Evolutionary conservation across 2,797 vertebrate genomes (phyloP).

Genomic region (Leptoclinus maculatus): DNA sequence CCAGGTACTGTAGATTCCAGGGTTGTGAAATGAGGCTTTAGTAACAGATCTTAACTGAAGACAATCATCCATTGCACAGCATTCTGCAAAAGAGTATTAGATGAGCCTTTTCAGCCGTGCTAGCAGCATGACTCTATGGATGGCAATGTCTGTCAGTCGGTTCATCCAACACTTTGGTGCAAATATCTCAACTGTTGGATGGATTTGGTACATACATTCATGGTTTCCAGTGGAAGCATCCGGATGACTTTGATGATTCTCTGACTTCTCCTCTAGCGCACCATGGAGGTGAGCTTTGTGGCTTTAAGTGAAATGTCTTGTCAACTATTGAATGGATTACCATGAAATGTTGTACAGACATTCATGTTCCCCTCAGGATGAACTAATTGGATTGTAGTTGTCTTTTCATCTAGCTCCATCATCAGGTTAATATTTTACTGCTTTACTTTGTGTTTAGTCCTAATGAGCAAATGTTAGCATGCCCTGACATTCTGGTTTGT

Average conservation of each 20-base stretch:
- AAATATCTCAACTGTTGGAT: not conserved
- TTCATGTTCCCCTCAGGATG: not conserved
- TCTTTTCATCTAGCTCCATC: not conserved
- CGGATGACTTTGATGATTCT: not conserved
- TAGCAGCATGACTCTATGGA: not conserved
- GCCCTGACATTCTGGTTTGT: not conserved
- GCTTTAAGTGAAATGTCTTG: not conserved
- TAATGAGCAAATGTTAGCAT: not conserved
- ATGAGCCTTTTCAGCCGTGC: not conserved
- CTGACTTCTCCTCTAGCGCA: not conserved
- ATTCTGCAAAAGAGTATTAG: not conserved
- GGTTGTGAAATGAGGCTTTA: conserved; percentile 18
- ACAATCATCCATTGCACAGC: not conserved
- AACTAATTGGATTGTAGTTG: not conserved
- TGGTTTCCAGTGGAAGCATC: conserved; percentile 5
- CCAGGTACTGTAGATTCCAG: not conserved
- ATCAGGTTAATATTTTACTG: not conserved
- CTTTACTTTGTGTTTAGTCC: not conserved
- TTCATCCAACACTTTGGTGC: not conserved
- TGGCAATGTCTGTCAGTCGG: not conserved
- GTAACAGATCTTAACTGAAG: not conserved
- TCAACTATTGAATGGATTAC: not conserved
- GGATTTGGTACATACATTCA: no score
- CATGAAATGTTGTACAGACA: not conserved
- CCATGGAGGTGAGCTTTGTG: no score